These are phyloP conservation scores for Ceramica pisi DNA, from an alignment of 2,888 invertebrate genomes.

Conservation along the genomic window DNA sequence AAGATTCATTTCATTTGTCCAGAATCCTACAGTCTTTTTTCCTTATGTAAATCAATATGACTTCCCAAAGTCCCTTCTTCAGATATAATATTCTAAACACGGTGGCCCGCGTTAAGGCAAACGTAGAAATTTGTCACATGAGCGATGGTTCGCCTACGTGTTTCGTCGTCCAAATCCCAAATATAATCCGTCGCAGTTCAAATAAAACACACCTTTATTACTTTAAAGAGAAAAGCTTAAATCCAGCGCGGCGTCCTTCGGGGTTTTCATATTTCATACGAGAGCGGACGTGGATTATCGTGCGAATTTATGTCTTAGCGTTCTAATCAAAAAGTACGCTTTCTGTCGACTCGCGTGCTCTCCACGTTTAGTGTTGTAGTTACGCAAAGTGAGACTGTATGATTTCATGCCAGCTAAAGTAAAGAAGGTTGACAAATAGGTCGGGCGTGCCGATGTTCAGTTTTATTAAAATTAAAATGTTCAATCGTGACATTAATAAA, in stretches of 20 bases:
- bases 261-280: slow-evolving; percentile 86
- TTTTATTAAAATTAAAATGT: slow-evolving; percentile 91
- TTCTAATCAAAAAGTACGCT: slow-evolving; percentile 84
- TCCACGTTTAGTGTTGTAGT: slow-evolving; percentile 78
- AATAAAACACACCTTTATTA: slow-evolving; percentile 91
- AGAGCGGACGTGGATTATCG: slow-evolving; percentile 82
- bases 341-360: slow-evolving; percentile 76
- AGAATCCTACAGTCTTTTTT: slow-evolving; percentile 72
- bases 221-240: slow-evolving; percentile 89
- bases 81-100: slow-evolving; percentile 90
- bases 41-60: slow-evolving; percentile 88
- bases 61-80: slow-evolving; percentile 78
- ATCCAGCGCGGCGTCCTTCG: slow-evolving; percentile 83
- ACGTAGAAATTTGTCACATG: slow-evolving; percentile 91
- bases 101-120: slow-evolving; percentile 89
- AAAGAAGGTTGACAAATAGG: slow-evolving; percentile 91
- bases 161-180: slow-evolving; percentile 89
- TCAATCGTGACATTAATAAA: slow-evolving; percentile 87
- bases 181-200: slow-evolving; percentile 87
- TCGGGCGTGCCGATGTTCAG: slow-evolving; percentile 89
- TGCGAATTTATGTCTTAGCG: slow-evolving; percentile 87
- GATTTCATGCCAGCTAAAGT: slow-evolving; percentile 89
- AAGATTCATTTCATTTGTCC: slow-evolving; percentile 70
- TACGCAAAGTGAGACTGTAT: slow-evolving; percentile 86
- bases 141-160: slow-evolving; percentile 91